Base-by-base conservation (phyloP, 2,888 invertebrate species). In the Malthinus seriepunctatus region DNA sequence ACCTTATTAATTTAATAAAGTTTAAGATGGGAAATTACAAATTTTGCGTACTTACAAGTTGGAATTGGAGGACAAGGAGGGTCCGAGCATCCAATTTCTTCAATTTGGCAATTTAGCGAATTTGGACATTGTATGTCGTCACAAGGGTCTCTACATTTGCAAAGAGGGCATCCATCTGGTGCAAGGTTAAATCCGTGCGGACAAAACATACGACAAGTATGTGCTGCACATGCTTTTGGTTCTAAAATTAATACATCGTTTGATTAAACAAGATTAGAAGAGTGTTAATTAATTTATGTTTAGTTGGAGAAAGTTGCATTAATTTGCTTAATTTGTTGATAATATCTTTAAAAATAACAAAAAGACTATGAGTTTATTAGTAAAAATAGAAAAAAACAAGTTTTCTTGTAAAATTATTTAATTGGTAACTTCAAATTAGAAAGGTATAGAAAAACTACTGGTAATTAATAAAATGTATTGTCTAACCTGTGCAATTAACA, bases 31-130 rank as follows among this genome's bases (percentile, higher is more conserved):
- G 12, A 33, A 10, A 8, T 32, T 8, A 45, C n/a, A 15, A 45
- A 8, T 45, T 32, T 38, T 6, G 33, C 44, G 7, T 48, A 76
- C 81, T 79, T 81, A 85, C 93, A 93, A 11, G 90, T 91, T 44
- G 93, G 92, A 12, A 93, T 82, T 7, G 93, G 93, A 1, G 92
- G 92, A 68, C 93, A 93, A 0, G 92, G 92, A 50, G 90, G 89
- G 39, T 85, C 84, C 48, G 88, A 82, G 71, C 93, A 93, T 2
- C 89, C 86, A 3, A 89, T 84, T 68, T 92, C 91, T 71, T 91
- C 89, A 66, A 91, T 76, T 72, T 91, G 90, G 69, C 93, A 93
- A 4, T 87, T 83, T 62, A 90, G 83, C 0, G 86, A 84, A 37
- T 89, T 88, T 0, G 93, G 92, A 72, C 93, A 93, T 34, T 84